phyloP scores from a whole-genome alignment of 2,113 vertebrate genomes.

The Mormyrus iriodes region DNA sequence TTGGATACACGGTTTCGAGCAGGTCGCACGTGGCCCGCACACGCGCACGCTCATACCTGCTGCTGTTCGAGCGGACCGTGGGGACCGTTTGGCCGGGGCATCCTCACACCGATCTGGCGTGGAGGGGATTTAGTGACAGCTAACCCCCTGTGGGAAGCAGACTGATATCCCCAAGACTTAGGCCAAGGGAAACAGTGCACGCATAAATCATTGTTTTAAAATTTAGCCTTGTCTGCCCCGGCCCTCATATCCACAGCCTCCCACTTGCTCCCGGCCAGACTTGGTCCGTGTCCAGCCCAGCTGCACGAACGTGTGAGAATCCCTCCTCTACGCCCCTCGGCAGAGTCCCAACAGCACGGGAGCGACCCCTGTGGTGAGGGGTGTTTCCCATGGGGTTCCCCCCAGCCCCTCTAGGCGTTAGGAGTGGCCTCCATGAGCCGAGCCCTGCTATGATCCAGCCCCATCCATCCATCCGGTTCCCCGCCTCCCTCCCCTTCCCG shows the following conservation, averaged over 20 bases:
- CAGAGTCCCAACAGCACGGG: background rate
- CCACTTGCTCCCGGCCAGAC: conserved; percentile 25
- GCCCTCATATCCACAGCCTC: conserved; percentile 12
- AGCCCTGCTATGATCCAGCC: background rate
- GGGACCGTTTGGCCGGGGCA: conserved; percentile 35
- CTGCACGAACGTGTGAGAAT: background rate
- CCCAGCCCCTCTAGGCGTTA: background rate
- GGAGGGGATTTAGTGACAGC: conserved; percentile 36
- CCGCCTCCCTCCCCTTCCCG: background rate
- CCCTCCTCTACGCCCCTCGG: background rate
- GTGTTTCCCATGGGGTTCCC: background rate
- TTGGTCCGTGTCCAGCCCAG: background rate
- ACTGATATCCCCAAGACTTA: conserved; percentile 33
- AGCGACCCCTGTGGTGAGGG: background rate
- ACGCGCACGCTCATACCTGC: background rate
- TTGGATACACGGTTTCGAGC: background rate
- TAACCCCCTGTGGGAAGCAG: conserved; percentile 40
- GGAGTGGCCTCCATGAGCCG: background rate
- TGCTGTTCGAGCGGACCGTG: conserved; percentile 25
- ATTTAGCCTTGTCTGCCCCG: conserved; percentile 39
- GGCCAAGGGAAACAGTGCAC: conserved; percentile 33
- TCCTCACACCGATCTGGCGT: conserved; percentile 39
- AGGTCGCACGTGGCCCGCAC: background rate
- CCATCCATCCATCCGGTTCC: background rate
- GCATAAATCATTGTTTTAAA: conserved; percentile 35